Conservation (phyloP, 2,888 invertebrate species). For the Oxytorus armatus region DNA sequence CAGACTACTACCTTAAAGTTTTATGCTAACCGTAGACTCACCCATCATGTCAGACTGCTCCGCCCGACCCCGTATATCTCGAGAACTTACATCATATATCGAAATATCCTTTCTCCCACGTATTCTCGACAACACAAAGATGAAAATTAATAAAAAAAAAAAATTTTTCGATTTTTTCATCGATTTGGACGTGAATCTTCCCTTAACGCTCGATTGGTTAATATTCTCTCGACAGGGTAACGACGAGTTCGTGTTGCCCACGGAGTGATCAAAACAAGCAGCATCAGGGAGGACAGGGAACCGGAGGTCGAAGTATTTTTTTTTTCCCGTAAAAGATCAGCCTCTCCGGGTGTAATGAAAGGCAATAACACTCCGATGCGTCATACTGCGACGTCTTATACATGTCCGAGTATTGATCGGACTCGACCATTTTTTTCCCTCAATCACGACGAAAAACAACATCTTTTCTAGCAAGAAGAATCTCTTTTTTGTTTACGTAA, state of each 20-base stretch:
- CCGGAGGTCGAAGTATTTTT: constrained; percentile 12
- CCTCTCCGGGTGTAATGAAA: constrained; percentile 37
- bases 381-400: neutral
- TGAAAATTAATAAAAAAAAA: too few species aligned
- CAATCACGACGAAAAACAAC: constrained; percentile 1
- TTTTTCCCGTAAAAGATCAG: constrained; percentile 46
- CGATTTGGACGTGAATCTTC: too few species aligned
- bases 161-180: too few species aligned
- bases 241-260: constrained; percentile 16
- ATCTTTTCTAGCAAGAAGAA: too few species aligned
- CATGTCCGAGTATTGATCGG: constrained; percentile 44
- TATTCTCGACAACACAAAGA: too few species aligned
- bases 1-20: too few species aligned
- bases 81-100: too few species aligned
- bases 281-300: constrained; percentile 9
- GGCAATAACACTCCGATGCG: constrained; percentile 27
- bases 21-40: too few species aligned
- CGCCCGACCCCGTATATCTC: too few species aligned
- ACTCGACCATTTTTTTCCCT: neutral
- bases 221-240: constrained; percentile 35
- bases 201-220: constrained; percentile 65
- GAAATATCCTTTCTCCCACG: too few species aligned
- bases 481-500: too few species aligned
- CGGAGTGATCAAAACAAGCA: constrained; percentile 35
- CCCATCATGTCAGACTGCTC: too few species aligned